Evolutionary conservation across 2,888 invertebrate species (phyloP).

Genomic region (Spodoptera exigua): DNA sequence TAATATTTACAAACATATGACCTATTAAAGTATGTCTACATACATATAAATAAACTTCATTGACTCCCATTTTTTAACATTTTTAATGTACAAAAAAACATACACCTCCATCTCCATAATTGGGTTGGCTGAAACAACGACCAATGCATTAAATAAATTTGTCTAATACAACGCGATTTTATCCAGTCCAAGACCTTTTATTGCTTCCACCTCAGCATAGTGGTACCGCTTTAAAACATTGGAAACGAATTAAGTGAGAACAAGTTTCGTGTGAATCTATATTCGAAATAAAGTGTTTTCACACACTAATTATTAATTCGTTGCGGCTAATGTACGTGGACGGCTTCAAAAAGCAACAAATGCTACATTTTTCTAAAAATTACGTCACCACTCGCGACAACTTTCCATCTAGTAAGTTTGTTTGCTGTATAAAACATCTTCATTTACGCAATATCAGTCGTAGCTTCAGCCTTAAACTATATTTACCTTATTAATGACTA

Average conservation of each 20-base stretch:
- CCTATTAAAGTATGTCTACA: slow-evolving; percentile 84
- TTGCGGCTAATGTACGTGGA: slow-evolving; percentile 27
- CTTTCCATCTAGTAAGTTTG: neutral
- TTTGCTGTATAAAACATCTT: slow-evolving; percentile 3
- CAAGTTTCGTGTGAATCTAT: slow-evolving; percentile 32
- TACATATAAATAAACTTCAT: slow-evolving; percentile 88
- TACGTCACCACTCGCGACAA: neutral
- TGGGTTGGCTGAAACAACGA: slow-evolving; percentile 72
- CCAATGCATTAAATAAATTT: slow-evolving; percentile 54
- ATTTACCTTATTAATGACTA: slow-evolving; percentile 71
- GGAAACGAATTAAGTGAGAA: slow-evolving; percentile 21
- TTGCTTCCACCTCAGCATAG: slow-evolving; percentile 14
- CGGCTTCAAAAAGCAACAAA: slow-evolving; percentile 28
- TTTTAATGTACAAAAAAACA: slow-evolving; percentile 83
- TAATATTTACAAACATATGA: slow-evolving; percentile 88
- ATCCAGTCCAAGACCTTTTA: slow-evolving; percentile 18
- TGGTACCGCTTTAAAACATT: slow-evolving; percentile 31
- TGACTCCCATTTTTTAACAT: slow-evolving; percentile 83
- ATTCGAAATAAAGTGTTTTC: slow-evolving; percentile 32
- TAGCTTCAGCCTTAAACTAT: slow-evolving; percentile 62
- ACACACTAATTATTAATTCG: slow-evolving; percentile 18
- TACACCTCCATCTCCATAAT: slow-evolving; percentile 71
- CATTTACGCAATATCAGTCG: slow-evolving; percentile 60
- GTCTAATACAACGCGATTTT: slow-evolving; percentile 15
- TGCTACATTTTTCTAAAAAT: slow-evolving; percentile 11